A percentile compares a stretch with the other conserved stretches of the same genome.
phyloP scores from a whole-genome alignment of 1,140 invertebrate genomes.

The Meloidogyne chitwoodi region DNA sequence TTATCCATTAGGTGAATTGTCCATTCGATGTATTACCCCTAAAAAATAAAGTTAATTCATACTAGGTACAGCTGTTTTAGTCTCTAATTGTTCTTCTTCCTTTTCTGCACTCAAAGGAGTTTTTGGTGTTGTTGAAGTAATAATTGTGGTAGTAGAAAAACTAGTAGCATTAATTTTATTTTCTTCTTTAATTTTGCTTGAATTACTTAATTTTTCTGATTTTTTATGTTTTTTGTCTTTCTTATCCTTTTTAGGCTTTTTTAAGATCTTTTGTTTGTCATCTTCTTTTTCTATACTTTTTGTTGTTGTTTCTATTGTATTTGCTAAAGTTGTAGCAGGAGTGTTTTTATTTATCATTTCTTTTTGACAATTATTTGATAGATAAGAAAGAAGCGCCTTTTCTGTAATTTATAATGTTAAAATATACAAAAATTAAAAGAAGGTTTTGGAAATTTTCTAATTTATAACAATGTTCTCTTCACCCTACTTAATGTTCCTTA shows the following conservation, averaged over 20 bases:
- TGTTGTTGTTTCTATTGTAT: background rate
- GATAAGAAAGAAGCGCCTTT: slow-evolving; percentile 28
- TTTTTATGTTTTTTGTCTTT: background rate
- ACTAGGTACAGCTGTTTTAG: background rate
- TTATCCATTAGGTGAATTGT: too few relatives aligned
- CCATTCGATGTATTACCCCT: too few relatives aligned
- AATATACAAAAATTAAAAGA: too few relatives aligned
- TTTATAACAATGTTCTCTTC: too few relatives aligned
- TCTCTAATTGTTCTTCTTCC: background rate
- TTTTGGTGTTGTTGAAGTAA: background rate
- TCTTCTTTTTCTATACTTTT: background rate
- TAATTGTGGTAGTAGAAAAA: background rate
- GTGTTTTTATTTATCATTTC: background rate
- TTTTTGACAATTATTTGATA: slow-evolving; percentile 16
- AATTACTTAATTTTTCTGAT: background rate
- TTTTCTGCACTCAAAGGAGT: background rate
- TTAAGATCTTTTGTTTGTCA: background rate
- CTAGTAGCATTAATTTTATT: background rate
- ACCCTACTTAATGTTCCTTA: too few relatives aligned
- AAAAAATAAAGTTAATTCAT: background rate
- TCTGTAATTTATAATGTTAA: slow-evolving; percentile 26
- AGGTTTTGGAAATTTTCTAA: too few relatives aligned
- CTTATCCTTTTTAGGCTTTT: background rate
- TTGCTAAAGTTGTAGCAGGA: slow-evolving; percentile 7
- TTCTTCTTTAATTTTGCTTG: background rate